Base-by-base conservation (phyloP, 2,113 vertebrate species). In the Poicephalus meyeri region DNA sequence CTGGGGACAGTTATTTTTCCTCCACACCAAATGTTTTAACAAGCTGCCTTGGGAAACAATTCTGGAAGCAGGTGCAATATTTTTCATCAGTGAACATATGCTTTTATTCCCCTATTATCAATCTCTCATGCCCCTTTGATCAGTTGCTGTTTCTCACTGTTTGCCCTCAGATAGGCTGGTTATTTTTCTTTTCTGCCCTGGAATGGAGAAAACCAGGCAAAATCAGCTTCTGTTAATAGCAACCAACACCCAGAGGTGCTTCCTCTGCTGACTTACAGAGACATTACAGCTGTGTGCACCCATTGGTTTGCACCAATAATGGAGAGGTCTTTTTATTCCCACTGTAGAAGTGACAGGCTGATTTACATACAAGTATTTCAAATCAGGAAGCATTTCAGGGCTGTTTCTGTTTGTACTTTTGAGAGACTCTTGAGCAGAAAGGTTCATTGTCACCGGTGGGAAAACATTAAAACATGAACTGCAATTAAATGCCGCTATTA, bases 41-140 rank as follows among this genome's bases (percentile, higher is more conserved):
- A 66, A 78, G 68, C n/a, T 72, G 46, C 83, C 73, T 83, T 47
- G 12, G 88, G 81, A 90, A 94, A 68, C 46, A 39, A 65, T 91
- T 97, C n/a, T 74, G 72, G 83, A 95, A 95, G 71, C 63, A 92
- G 78, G 50, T 87, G 70, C 60, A 66, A 41, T 76, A 68, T 86
- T 96, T 93, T 86, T 87, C 49, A 58, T 56, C 80, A 26, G 78
- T 13, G 19, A 14, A 9, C 49, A 60, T 61, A 89, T 80, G 23
- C 39, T 97, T 95, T 83, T 83, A 95, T 35, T 93, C 68, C 86
- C 93, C 50, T 65, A 89, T 15, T 60, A 71, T 44, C 68, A 55
- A 80, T 91, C 90, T 53, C 81, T 94, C 90, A 49, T 12, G 0
- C 6, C 35, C 65, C 25, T 88, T 92, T 66, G 71, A 89, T 76